Evolutionary conservation across 2,797 vertebrate genomes (phyloP), one percentile per base, ranked within the genome.

Genomic region (Macroramphosus scolopax): DNA sequence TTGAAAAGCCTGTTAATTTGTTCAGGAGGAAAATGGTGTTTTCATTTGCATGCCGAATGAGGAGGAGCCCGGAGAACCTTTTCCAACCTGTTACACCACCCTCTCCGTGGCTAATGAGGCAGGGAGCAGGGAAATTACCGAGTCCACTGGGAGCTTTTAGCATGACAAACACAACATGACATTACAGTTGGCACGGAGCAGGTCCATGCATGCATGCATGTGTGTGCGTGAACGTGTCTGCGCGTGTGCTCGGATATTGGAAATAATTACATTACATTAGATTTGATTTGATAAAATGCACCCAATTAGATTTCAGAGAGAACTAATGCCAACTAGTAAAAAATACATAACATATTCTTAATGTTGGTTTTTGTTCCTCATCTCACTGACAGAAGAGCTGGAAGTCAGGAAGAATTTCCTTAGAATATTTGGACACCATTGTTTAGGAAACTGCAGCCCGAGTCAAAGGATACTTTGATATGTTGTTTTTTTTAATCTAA

Each of bases 1-100:
- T 76, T 87, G 75, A 88, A 89, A 87, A 86, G 83, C 81, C 73
- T 78, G 84, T 86, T 90, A 86, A 90, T 90, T 88, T 88, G 81
- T 84, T 89, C 75, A 79, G 76, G 77, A 82, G 82, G 66, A n/a
- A 81, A 81, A 84, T 61, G 32, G 66, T 78, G 86, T 83, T 89
- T 85, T 82, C 75, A 89, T 89, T 87, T 89, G 82, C 87, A 89
- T 88, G 81, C 76, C 77, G 78, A 88, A 85, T 85, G 76, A 86
- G 81, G 76, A 86, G 77, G 59, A 85, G 70, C 79, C 22, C 70
- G 43, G 69, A 80, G 77, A 79, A 78, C 55, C 68, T 41, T 77
- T 78, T 68, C 78, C 72, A 86, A 85, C 86, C 80, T 87, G 86
- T 81, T 85, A 72, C 72, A 52, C 71, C 57, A 20, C 50, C 66